Evolutionary conservation across 2,113 vertebrate species (phyloP).

Genomic region (Lates calcarifer): DNA sequence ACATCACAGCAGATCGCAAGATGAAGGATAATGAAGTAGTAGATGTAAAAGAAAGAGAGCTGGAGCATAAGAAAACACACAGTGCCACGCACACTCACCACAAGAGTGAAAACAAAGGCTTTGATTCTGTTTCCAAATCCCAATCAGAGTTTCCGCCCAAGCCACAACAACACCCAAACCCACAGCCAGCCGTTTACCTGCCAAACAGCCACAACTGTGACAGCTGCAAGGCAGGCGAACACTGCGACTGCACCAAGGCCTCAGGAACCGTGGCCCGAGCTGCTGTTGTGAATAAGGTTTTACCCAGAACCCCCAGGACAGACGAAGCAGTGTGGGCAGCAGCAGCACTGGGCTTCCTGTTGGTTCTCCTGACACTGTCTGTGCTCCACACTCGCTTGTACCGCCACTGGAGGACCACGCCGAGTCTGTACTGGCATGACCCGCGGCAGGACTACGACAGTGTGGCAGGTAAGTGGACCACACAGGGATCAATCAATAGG

Average conservation of each 20-base stretch:
- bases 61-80: slow-evolving; percentile 6
- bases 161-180: neutral
- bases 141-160: neutral
- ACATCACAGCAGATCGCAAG: neutral
- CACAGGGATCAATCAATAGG: neutral
- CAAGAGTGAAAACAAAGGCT: neutral
- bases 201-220: slow-evolving; percentile 8
- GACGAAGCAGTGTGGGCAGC: slow-evolving; percentile 92
- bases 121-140: neutral
- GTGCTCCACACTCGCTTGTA: slow-evolving; percentile 87
- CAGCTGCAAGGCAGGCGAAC: slow-evolving; percentile 26
- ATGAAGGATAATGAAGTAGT: slow-evolving; percentile 21
- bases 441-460: slow-evolving; percentile 81
- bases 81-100: neutral
- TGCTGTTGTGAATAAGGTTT: neutral
- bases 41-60: slow-evolving; percentile 52
- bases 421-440: slow-evolving; percentile 90
- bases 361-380: slow-evolving; percentile 86
- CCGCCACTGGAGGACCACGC: slow-evolving; percentile 84
- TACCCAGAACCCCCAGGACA: slow-evolving; percentile 80
- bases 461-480: slow-evolving; percentile 76
- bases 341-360: slow-evolving; percentile 88
- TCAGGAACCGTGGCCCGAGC: neutral
- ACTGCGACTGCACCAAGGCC: slow-evolving; percentile 34
- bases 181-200: neutral